Evolutionary conservation across 2,797 vertebrate species (phyloP), one percentile per base, ranked within the genome.

Genomic region (Paguma larvata): DNA sequence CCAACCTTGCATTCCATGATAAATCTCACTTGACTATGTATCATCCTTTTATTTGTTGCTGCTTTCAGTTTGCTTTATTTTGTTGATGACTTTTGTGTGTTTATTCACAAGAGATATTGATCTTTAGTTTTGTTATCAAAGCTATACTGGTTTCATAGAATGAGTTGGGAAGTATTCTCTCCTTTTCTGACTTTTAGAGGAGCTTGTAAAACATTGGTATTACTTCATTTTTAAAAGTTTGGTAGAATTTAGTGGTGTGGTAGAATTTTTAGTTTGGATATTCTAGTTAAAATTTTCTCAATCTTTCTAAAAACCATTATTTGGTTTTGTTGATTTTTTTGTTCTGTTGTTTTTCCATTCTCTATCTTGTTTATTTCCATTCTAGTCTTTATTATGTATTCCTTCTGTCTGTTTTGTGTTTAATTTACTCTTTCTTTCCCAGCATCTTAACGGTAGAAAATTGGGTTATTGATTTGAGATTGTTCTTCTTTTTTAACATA

Each of bases 341-440:
- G 94, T 56, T 90, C n/a, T 85, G 13, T 82, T 68, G 56, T 78
- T 88, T 88, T 77, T 77, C n/a, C 41, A 13, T 72, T 92, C 62
- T 89, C 53, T 48, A 27, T 83, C 88, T 79, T 63, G 67, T 80
- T 75, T 80, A 63, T 89, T 89, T 79, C 32, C 7, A 89, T 77
- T 85, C 21, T 62, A 63, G 25, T 86, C 75, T 62, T 78, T 70
- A 53, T 62, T 77, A 44, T 78, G 7, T 53, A 63, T 68, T 63
- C 7, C 11, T 93, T n/a, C n/a, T n/a, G n/a, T 77, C 46, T 34
- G 25, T 72, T 93, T 70, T 41, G 59, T 6, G 7, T 86, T 82
- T 93, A 84, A 27, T 80, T 73, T 97, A 9, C 25, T 68, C 19
- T 89, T 72, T 38, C 41, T 79, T 89, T 88, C 67, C 32, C 10